Evolutionary conservation across 2,888 invertebrate genomes (phyloP).

Genomic region (Idaea dimidiata): DNA sequence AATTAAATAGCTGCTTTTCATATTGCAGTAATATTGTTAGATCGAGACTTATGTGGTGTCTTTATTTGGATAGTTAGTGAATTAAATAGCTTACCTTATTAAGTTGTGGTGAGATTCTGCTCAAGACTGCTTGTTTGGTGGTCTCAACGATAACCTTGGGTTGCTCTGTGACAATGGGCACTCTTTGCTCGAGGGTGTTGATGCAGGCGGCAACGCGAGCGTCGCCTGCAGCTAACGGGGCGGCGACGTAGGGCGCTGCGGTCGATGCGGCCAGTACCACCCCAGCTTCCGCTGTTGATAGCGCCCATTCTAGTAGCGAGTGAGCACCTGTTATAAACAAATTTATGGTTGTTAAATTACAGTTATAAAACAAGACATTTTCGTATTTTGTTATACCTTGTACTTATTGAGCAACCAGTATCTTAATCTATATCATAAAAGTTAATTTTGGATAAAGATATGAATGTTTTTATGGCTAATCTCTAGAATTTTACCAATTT

Average conservation of each 20-base stretch:
- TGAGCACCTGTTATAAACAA: slow-evolving; percentile 72
- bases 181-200: slow-evolving; percentile 83
- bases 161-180: slow-evolving; percentile 84
- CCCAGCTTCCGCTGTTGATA: slow-evolving; percentile 84
- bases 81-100: slow-evolving; percentile 63
- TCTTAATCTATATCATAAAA: too few species aligned
- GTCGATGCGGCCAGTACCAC: slow-evolving; percentile 83
- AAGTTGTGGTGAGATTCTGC: slow-evolving; percentile 78
- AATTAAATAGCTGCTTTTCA: slow-evolving; percentile 23
- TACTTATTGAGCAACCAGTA: too few species aligned
- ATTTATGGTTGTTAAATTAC: background rate
- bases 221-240: slow-evolving; percentile 79
- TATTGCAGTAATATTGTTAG: too few species aligned
- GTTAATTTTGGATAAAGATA: too few species aligned
- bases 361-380: background rate
- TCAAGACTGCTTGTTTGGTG: slow-evolving; percentile 81
- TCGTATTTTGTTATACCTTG: too few species aligned
- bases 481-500: too few species aligned
- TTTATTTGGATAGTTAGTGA: background rate
- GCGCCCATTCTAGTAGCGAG: slow-evolving; percentile 84
- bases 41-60: background rate
- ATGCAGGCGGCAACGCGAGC: slow-evolving; percentile 84
- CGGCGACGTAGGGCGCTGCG: slow-evolving; percentile 81
- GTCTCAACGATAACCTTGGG: slow-evolving; percentile 81
- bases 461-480: too few species aligned